Conservation (phyloP, 2,888 invertebrate genomes). For the Neoscelio sp. region DNA sequence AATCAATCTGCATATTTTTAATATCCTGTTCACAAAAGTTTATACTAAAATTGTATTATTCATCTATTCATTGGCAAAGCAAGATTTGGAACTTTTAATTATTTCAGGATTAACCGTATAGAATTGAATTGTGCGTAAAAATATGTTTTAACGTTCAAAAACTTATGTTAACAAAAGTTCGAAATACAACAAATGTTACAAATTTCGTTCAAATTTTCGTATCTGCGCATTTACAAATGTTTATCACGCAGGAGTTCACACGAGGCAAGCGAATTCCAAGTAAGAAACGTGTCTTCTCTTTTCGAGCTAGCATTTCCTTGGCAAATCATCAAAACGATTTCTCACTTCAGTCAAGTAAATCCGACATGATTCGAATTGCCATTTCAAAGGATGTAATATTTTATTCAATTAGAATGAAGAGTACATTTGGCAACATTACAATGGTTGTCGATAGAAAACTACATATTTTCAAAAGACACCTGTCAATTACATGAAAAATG, state of each 20-base stretch:
- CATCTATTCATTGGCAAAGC: too few species aligned
- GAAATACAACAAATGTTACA: not conserved
- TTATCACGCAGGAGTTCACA: constrained; percentile 24
- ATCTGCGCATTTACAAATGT: constrained; percentile 26
- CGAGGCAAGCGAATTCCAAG: constrained; percentile 31
- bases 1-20: too few species aligned
- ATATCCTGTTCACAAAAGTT: too few species aligned
- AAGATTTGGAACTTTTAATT: too few species aligned
- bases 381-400: constrained; percentile 34
- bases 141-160: too few species aligned
- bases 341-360: constrained; percentile 39
- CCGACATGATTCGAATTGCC: constrained; percentile 31
- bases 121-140: too few species aligned
- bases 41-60: too few species aligned
- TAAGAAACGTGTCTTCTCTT: constrained; percentile 39
- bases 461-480: not conserved
- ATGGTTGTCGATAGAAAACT: not conserved
- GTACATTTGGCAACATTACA: constrained; percentile 1
- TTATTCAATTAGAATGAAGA: constrained; percentile 15
- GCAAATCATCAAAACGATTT: constrained; percentile 50
- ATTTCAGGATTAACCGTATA: too few species aligned
- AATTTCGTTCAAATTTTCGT: constrained; percentile 8
- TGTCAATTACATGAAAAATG: not conserved
- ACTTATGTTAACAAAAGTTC: constrained; percentile 26
- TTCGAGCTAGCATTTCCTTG: constrained; percentile 28